Base-by-base conservation (phyloP, 2,888 invertebrate species). In the Cheilosia scutellata region DNA sequence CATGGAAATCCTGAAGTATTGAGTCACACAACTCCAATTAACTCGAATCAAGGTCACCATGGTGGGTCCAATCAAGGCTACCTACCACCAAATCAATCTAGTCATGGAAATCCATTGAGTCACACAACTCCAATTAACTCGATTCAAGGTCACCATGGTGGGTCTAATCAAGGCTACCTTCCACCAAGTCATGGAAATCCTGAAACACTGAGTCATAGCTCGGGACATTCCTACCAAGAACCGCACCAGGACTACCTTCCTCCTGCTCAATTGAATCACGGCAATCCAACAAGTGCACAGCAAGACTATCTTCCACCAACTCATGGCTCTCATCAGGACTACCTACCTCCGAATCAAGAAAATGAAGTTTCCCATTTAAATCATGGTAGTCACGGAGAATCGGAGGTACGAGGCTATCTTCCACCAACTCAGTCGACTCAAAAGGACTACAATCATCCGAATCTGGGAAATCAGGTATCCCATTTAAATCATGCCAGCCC, bases 231-330 rank as follows among this genome's bases (percentile, higher is more conserved):
- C 25, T 40, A 58, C 7, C 42, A 37, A 20, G 31, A 37, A 4
- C 42, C 40, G 6, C 60, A 62, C 0, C 44, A 44, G 20, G 74
- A 55, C 27, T 77, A 77, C 13, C 68, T 77, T 27, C 70, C 77
- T 27, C 77, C 77, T 40, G 37, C 16, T n/a, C 33, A 57, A 13
- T 4, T 20, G 0, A 47, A 27, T n/a, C 27, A 11, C 5, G 49
- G 6, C 37, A 37, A 37, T 11, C 11, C 37, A 11, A 37, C 37
- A 9, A 49, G 49, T 2, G 11, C 29, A 20, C 53, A 70, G 11
- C 27, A 31, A 1, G 33, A 16, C n/a, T 71, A 82, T 37, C 44
- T 70, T 49, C 42, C 63, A 29, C 63, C 75, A 20, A 62, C 16
- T 7, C 76, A 53, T 7, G 11, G 4, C 2, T 25, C 4, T 27